These are phyloP conservation scores for Noctilio leporinus DNA, from an alignment of 2,113 vertebrate species.

Conservation along the genomic window DNA sequence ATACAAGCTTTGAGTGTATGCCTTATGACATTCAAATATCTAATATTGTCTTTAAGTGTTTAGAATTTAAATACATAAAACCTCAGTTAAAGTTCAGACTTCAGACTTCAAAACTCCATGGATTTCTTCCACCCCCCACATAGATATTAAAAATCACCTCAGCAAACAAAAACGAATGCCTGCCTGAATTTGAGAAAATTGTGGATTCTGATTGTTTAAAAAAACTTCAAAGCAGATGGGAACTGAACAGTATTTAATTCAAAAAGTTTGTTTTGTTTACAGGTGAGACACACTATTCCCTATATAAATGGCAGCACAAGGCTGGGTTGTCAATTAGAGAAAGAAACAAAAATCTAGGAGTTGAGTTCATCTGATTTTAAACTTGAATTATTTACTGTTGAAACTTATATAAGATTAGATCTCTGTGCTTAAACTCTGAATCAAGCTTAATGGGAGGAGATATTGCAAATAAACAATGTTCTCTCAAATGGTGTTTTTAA, in stretches of 20 bases:
- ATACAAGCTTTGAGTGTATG: background rate
- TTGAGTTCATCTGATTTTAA: conserved; percentile 45
- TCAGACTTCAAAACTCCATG: conserved; percentile 40
- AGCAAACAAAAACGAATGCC: conserved; percentile 23
- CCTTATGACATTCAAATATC: background rate
- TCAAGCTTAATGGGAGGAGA: conserved; percentile 40
- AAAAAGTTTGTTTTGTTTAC: conserved; percentile 48
- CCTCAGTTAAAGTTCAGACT: conserved; percentile 22
- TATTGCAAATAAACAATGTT: conserved; percentile 46
- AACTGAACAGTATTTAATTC: conserved; percentile 36
- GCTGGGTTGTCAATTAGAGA: conserved; percentile 51
- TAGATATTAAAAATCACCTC: background rate
- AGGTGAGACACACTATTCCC: conserved; percentile 12
- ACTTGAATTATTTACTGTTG: conserved; percentile 61
- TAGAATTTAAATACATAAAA: conserved; percentile 40
- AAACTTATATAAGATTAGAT: conserved; percentile 41
- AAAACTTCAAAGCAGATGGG: background rate
- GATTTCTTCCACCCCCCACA: background rate
- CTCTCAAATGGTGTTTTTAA: conserved; percentile 24
- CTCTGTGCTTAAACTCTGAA: conserved; percentile 42
- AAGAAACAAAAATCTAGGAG: conserved; percentile 35
- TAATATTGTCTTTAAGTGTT: conserved; percentile 39
- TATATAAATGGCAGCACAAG: conserved; percentile 2
- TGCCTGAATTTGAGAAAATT: conserved; percentile 47
- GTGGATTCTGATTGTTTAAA: conserved; percentile 45